Conservation (phyloP, 2,797 vertebrate species). For the Lemur catta region DNA sequence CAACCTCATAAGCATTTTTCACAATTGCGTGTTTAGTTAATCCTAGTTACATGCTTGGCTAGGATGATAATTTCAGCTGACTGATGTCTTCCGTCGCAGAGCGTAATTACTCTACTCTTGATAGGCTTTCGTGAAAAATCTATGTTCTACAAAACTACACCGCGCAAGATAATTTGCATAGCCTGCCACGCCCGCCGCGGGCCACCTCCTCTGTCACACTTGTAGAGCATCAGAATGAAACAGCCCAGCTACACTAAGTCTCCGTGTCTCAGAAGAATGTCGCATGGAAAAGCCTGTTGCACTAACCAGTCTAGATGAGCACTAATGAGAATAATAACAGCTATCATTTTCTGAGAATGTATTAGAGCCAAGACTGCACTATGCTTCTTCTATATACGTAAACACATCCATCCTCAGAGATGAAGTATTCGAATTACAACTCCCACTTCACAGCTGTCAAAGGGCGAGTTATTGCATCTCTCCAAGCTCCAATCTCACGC, state of each 20-base stretch:
- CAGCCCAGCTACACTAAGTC: not conserved
- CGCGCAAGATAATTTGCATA: not conserved
- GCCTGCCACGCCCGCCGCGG: accelerated
- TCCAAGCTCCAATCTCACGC: not conserved
- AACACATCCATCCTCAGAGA: not conserved
- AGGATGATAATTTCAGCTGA: not conserved
- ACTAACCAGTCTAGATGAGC: not conserved
- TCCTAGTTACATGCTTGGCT: not conserved
- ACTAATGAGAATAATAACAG: too few relatives aligned
- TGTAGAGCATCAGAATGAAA: not conserved
- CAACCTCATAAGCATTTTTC: not conserved
- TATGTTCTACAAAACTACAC: not conserved
- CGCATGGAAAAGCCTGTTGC: not conserved
- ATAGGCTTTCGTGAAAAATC: not conserved
- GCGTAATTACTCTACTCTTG: not conserved
- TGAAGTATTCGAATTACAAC: not conserved
- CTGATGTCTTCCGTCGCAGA: not conserved
- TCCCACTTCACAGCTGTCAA: not conserved
- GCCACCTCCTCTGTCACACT: not conserved
- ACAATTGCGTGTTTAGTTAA: not conserved
- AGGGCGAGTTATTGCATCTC: not conserved
- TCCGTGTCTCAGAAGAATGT: not conserved
- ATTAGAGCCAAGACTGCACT: not conserved
- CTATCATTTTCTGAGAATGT: not conserved
- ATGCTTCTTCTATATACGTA: not conserved